These are phyloP conservation scores for Schizaphis graminum DNA, from an alignment of 2,888 invertebrate species.

Conservation along the genomic window DNA sequence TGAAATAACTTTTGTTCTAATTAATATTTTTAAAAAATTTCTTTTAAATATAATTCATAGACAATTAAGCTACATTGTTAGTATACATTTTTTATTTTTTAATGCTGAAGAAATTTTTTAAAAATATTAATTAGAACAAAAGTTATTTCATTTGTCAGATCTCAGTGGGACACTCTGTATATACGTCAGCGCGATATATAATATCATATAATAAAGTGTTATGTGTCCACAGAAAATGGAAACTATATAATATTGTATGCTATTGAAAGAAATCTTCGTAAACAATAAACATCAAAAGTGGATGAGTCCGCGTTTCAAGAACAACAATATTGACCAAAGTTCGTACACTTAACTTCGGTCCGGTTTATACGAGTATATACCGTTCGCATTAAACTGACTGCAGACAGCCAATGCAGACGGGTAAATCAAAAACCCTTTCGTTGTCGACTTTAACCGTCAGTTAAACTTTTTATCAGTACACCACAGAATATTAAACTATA, in stretches of 20 bases:
- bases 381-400: background rate
- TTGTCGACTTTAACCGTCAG: background rate
- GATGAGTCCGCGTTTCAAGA: background rate
- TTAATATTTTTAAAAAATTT: too few relatives aligned
- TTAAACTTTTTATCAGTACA: background rate
- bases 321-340: background rate
- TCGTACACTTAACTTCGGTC: background rate
- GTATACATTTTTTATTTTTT: too few relatives aligned
- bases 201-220: background rate
- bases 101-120: too few relatives aligned
- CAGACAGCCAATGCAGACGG: background rate
- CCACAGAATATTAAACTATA: background rate
- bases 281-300: constrained; percentile 14
- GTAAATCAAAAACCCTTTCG: background rate
- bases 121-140: too few relatives aligned
- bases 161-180: too few relatives aligned
- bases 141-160: too few relatives aligned
- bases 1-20: too few relatives aligned
- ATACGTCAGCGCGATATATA: background rate
- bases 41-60: too few relatives aligned
- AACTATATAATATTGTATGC: background rate
- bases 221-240: background rate
- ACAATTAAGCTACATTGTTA: too few relatives aligned
- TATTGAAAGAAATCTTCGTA: constrained; percentile 12
- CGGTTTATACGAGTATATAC: background rate